Percentiles rank a stretch among this genome's conserved stretches.
These are phyloP conservation scores for Peromyscus leucopus DNA, from an alignment of 2,113 vertebrate species.

Conservation along the genomic window DNA sequence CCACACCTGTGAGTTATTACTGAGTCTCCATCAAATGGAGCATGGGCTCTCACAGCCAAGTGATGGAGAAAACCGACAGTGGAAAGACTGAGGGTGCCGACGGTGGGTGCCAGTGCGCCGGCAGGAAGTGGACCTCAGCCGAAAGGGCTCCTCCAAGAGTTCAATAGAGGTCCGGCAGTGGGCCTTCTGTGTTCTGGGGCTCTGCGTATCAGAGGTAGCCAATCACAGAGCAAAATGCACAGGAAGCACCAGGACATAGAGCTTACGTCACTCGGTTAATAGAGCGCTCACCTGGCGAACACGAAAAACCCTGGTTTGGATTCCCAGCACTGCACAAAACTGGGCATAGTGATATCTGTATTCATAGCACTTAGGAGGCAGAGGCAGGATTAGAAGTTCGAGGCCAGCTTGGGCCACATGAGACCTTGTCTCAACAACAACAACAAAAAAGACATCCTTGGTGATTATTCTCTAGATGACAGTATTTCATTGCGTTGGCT, in stretches of 20 bases:
- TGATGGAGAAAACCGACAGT: neutral
- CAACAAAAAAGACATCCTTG: neutral
- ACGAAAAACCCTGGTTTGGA: neutral
- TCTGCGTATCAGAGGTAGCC: neutral
- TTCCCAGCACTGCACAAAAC: neutral
- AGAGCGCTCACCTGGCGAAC: neutral
- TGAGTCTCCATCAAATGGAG: neutral
- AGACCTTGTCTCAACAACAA: neutral
- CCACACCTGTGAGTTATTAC: neutral
- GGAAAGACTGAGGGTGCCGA: neutral
- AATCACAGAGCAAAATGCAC: neutral
- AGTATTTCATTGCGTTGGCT: neutral
- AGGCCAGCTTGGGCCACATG: neutral
- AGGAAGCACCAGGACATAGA: neutral
- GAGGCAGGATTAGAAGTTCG: neutral
- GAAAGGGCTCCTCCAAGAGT: neutral
- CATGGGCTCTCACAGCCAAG: neutral
- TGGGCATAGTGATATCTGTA: too few species aligned
- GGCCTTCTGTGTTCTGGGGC: too few species aligned
- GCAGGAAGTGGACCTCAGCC: neutral
- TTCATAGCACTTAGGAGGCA: neutral
- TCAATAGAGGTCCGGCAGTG: neutral
- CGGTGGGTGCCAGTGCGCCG: neutral
- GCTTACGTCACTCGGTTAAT: too few species aligned
- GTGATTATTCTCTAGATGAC: neutral